Conservation (phyloP, 1,140 invertebrate species). For the Augochlora pura region DNA sequence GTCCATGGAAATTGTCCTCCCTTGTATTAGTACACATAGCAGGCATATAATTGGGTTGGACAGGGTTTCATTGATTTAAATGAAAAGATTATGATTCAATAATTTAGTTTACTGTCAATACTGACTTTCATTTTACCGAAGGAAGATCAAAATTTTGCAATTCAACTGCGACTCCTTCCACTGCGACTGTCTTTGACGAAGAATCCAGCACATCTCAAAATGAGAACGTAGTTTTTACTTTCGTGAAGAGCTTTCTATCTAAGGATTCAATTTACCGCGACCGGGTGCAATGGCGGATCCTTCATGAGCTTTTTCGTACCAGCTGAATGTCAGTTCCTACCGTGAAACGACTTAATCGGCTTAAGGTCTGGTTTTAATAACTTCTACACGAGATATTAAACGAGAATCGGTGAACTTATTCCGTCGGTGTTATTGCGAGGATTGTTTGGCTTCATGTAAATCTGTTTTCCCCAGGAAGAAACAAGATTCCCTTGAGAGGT, state of each 20-base stretch:
- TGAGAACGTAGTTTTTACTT: neutral
- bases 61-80: too few relatives aligned
- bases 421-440: neutral
- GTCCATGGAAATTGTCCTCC: too few relatives aligned
- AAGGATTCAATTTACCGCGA: neutral
- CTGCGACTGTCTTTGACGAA: too few relatives aligned
- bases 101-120: too few relatives aligned
- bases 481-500: neutral
- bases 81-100: too few relatives aligned
- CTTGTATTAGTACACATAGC: too few relatives aligned
- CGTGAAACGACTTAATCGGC: conserved; percentile 37
- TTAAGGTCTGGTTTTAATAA: conserved; percentile 34
- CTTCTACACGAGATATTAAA: conserved; percentile 31
- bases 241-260: too few relatives aligned
- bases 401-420: conserved; percentile 1
- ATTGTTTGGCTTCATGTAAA: conserved; percentile 8
- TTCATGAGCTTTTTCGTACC: conserved; percentile 1
- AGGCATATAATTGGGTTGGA: too few relatives aligned
- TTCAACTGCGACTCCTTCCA: too few relatives aligned
- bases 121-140: too few relatives aligned
- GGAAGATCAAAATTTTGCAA: too few relatives aligned
- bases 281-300: neutral
- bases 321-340: neutral
- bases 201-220: neutral
- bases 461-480: conserved; percentile 2